A percentile compares a stretch with the other conserved stretches of the same genome.
phyloP scores from a whole-genome alignment of 2,113 vertebrate species.

The Maccullochella peelii region DNA sequence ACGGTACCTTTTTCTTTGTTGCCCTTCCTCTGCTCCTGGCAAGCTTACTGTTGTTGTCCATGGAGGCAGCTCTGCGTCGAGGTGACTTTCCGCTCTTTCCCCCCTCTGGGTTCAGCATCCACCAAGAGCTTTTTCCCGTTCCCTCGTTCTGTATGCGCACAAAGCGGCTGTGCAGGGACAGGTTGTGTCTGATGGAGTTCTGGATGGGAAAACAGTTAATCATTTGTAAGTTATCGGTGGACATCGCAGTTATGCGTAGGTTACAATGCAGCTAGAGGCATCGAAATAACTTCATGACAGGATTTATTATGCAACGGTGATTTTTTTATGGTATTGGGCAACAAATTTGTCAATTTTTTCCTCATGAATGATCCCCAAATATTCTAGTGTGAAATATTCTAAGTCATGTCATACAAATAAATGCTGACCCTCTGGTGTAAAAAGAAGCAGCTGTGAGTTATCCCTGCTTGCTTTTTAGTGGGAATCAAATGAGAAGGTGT shows the following conservation, averaged over 20 bases:
- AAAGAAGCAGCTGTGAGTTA: neutral
- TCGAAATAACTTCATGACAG: neutral
- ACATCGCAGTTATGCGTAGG: neutral
- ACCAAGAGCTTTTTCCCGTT: conserved; percentile 99
- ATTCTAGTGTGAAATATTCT: neutral
- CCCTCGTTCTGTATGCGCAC: conserved; percentile 98
- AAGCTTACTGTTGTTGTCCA: conserved; percentile 99
- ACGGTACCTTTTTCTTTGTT: conserved; percentile 92
- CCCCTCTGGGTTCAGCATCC: conserved; percentile 98
- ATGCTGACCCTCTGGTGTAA: neutral
- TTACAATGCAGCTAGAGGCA: neutral
- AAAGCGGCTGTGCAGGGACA: conserved; percentile 97
- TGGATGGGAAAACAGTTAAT: conserved; percentile 70
- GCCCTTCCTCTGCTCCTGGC: conserved; percentile 94
- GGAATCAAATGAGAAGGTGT: neutral
- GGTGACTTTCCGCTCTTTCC: conserved; percentile 97
- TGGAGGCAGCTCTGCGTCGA: conserved; percentile 92
- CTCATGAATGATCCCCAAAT: neutral
- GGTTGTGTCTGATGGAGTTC: conserved; percentile 99
- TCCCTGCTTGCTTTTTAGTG: neutral
- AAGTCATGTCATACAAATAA: neutral
- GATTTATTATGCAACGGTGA: neutral
- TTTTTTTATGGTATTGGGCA: neutral
- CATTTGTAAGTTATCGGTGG: neutral
- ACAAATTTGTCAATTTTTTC: neutral